Evolutionary conservation across 2,888 invertebrate genomes (phyloP).

Genomic region (Pocota personata): DNA sequence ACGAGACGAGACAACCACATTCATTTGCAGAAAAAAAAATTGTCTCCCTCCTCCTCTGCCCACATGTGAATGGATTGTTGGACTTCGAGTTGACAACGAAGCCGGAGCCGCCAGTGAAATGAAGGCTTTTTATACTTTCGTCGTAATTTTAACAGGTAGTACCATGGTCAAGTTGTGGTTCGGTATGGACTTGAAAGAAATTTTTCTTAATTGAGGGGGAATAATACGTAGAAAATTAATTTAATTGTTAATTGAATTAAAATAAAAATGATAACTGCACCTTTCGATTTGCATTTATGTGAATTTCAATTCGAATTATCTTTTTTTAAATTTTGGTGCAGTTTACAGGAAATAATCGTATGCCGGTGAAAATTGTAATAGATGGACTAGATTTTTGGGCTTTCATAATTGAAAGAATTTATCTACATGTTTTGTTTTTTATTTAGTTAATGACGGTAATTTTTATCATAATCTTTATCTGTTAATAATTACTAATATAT

Average conservation of each 20-base stretch:
- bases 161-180: conserved; percentile 68
- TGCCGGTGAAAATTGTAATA: conserved; percentile 38
- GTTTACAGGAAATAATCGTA: not conserved
- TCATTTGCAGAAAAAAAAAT: conserved; percentile 16
- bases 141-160: conserved; percentile 76
- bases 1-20: conserved; percentile 55
- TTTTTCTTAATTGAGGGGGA: not conserved
- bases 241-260: not conserved
- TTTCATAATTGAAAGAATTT: no score
- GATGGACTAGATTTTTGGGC: conserved; percentile 46
- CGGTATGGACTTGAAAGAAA: not conserved
- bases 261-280: not conserved
- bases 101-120: conserved; percentile 76
- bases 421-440: no score
- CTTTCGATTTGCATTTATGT: not conserved
- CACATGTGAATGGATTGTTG: conserved; percentile 23
- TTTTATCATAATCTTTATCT: no score
- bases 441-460: no score
- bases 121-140: conserved; percentile 79
- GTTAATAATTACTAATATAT: no score
- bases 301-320: not conserved
- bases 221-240: not conserved
- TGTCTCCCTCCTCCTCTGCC: conserved; percentile 40
- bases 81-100: conserved; percentile 77
- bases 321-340: not conserved